phyloP scores from a whole-genome alignment of 2,797 vertebrate genomes.

The Eleutherodactylus coqui region DNA sequence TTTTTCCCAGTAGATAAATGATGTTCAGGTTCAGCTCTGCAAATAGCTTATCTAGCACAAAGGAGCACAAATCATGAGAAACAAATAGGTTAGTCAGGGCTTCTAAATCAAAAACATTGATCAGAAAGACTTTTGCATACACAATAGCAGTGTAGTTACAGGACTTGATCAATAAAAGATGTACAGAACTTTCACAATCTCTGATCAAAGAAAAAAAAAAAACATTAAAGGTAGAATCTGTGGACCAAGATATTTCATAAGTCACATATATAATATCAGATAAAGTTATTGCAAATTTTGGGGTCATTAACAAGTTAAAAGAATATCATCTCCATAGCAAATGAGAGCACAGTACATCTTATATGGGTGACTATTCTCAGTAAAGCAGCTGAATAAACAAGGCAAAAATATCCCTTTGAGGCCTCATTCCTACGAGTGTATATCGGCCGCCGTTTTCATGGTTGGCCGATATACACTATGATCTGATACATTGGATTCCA shows the following conservation, averaged over 20 bases:
- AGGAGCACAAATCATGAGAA: constrained; percentile 62
- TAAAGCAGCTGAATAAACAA: too few species aligned
- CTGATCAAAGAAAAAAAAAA: constrained; percentile 18
- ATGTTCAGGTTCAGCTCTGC: neutral
- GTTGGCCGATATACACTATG: too few species aligned
- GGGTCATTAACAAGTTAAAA: too few species aligned
- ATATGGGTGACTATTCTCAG: too few species aligned
- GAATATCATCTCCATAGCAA: too few species aligned
- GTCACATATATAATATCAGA: neutral
- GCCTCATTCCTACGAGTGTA: too few species aligned
- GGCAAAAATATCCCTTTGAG: too few species aligned
- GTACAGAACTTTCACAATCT: constrained; percentile 33
- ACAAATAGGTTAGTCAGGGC: constrained; percentile 33
- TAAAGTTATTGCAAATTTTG: neutral
- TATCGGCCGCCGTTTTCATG: too few species aligned
- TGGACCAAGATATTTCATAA: neutral
- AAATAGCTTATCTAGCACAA: constrained; percentile 69
- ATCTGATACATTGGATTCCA: too few species aligned
- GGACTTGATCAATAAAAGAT: constrained; percentile 34
- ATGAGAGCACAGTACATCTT: too few species aligned
- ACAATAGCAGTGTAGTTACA: constrained; percentile 23
- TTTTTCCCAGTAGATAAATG: constrained; percentile 22
- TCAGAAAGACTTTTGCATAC: constrained; percentile 42
- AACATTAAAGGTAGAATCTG: constrained; percentile 1
- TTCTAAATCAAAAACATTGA: constrained; percentile 57